Conservation (phyloP, 2,888 invertebrate species). For the Rhaphigaster nebulosa region DNA sequence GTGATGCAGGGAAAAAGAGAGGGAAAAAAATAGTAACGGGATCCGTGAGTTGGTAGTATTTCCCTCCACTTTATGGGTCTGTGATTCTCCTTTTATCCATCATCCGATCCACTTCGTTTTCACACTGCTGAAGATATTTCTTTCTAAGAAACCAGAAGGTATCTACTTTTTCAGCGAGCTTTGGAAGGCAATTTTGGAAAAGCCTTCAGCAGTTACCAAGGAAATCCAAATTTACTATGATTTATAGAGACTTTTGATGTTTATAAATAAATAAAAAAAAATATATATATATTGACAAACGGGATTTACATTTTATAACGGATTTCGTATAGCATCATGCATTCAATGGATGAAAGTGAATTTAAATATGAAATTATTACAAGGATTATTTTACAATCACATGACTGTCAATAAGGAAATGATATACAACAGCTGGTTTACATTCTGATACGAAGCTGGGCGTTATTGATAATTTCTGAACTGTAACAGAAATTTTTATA, state of each 20-base stretch:
- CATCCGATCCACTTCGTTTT: background rate
- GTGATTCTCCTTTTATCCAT: background rate
- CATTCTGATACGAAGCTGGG: background rate
- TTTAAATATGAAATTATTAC: too few species aligned
- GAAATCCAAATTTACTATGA: too few species aligned
- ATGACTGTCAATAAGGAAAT: background rate
- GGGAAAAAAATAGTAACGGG: slow-evolving; percentile 3
- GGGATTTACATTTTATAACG: too few species aligned
- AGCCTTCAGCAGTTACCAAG: too few species aligned
- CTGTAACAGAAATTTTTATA: background rate
- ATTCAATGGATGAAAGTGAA: too few species aligned
- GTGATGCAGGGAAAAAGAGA: background rate
- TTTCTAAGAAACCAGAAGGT: background rate
- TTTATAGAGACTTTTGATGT: too few species aligned
- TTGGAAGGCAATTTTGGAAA: background rate
- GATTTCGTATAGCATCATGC: too few species aligned
- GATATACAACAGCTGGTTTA: background rate
- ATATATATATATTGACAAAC: too few species aligned
- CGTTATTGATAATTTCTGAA: slow-evolving; percentile 6
- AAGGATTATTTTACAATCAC: background rate
- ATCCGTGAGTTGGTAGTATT: background rate
- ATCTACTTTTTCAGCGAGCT: background rate
- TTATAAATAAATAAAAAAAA: too few species aligned
- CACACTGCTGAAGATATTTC: background rate
- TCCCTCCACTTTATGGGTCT: background rate